Percentiles rank a stretch among this genome's conserved stretches.
phyloP scores from a whole-genome alignment of 2,113 vertebrate species.

The Scatophagus argus region DNA sequence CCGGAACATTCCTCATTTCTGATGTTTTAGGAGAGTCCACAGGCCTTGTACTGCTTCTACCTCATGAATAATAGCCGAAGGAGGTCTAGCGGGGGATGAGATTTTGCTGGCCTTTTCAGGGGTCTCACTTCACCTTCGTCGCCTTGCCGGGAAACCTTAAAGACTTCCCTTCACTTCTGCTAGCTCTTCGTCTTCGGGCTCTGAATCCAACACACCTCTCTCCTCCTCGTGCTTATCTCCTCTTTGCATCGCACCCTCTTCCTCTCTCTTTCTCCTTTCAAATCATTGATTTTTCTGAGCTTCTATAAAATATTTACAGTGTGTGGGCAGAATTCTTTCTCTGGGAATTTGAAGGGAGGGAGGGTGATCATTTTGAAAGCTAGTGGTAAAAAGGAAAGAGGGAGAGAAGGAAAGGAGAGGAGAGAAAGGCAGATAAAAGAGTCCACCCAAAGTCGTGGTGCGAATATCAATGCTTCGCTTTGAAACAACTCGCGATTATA shows the following conservation, averaged over 20 bases:
- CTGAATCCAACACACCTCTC: constrained; percentile 38
- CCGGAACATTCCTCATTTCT: neutral
- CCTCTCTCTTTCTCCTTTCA: constrained; percentile 65
- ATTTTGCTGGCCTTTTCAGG: constrained; percentile 37
- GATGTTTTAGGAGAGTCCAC: constrained; percentile 9
- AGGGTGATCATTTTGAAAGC: constrained; percentile 77
- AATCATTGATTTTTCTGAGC: constrained; percentile 81
- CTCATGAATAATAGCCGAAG: constrained; percentile 55
- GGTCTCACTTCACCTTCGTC: constrained; percentile 19
- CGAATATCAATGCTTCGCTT: constrained; percentile 79
- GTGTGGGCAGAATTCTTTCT: constrained; percentile 80
- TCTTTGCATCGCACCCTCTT: constrained; percentile 51
- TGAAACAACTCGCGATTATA: constrained; percentile 73
- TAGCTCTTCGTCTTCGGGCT: constrained; percentile 29
- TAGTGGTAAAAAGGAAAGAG: constrained; percentile 62
- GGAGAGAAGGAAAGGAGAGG: constrained; percentile 30
- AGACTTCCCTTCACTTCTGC: constrained; percentile 43
- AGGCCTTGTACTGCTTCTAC: constrained; percentile 12
- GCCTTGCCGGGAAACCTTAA: constrained; percentile 19
- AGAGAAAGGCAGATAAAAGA: constrained; percentile 68
- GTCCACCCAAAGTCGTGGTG: constrained; percentile 47
- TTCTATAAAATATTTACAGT: constrained; percentile 84
- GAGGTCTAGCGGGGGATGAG: constrained; percentile 22
- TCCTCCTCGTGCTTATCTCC: constrained; percentile 53
- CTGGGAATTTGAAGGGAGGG: constrained; percentile 69